Conservation (phyloP, 2,113 vertebrate species). For the Rousettus leschenaultii region DNA sequence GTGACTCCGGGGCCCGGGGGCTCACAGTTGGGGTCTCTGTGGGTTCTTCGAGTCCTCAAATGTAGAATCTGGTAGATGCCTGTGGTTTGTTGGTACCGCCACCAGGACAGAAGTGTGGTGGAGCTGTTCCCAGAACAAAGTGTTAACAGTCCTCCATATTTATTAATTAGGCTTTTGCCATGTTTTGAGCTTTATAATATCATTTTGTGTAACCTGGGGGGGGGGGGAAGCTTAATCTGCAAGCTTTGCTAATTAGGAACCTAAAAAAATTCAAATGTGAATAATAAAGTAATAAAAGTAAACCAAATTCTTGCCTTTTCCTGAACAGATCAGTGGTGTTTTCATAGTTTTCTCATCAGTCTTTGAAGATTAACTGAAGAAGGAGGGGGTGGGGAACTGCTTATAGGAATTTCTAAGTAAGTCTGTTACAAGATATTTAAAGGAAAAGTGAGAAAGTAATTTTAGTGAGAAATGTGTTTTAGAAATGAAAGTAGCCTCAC, state of each 20-base stretch:
- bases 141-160: rapidly evolving
- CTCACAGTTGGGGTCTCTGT: too few species aligned
- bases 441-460: not conserved
- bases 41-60: not conserved
- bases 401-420: not conserved
- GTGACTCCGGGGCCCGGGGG: rapidly evolving
- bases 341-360: not conserved
- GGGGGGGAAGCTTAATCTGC: not conserved
- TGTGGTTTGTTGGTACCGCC: too few species aligned
- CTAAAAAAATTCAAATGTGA: not conserved
- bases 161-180: not conserved
- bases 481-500: not conserved
- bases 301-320: not conserved
- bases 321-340: not conserved
- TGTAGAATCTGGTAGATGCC: not conserved
- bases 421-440: not conserved
- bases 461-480: not conserved
- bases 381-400: not conserved
- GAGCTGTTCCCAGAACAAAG: not conserved
- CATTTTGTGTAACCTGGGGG: not conserved
- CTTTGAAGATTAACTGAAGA: not conserved
- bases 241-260: not conserved
- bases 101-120: not conserved
- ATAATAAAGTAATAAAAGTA: not conserved
- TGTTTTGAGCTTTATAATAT: not conserved